Evolutionary conservation across 2,113 vertebrate species (phyloP).

Genomic region (Miniopterus natalensis): DNA sequence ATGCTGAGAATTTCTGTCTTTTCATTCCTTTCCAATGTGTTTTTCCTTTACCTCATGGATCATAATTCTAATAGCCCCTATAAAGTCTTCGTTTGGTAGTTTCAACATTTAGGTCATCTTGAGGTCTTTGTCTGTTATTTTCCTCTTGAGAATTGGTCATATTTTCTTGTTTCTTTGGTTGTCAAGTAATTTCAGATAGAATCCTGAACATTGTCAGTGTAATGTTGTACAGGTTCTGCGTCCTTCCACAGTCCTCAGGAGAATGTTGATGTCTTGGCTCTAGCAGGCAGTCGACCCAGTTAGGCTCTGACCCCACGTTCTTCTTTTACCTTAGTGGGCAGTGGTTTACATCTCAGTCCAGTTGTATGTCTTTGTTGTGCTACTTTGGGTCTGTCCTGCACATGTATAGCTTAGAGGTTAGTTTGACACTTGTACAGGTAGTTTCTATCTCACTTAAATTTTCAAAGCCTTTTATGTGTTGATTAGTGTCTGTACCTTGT

Average conservation of each 20-base stretch:
- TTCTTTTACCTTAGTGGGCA: neutral
- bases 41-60: conserved; percentile 1
- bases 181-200: conserved; percentile 29
- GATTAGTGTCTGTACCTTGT: neutral
- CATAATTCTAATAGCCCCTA: neutral
- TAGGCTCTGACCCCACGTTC: neutral
- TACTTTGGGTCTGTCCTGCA: neutral
- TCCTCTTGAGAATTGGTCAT: neutral
- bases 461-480: neutral
- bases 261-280: neutral
- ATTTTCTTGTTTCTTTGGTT: neutral
- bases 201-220: neutral
- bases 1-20: conserved; percentile 35
- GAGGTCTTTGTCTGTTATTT: conserved; percentile 42
- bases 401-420: neutral
- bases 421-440: neutral
- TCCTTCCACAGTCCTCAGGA: neutral
- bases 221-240: neutral
- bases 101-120: conserved; percentile 38
- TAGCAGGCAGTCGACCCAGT: neutral
- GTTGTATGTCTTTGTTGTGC: neutral
- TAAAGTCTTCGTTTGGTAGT: neutral
- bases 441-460: neutral
- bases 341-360: neutral
- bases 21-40: conserved; percentile 39